Evolutionary conservation across 2,113 vertebrate genomes (phyloP), one percentile per base, ranked within the genome.

Genomic region (Oophaga pumilio): DNA sequence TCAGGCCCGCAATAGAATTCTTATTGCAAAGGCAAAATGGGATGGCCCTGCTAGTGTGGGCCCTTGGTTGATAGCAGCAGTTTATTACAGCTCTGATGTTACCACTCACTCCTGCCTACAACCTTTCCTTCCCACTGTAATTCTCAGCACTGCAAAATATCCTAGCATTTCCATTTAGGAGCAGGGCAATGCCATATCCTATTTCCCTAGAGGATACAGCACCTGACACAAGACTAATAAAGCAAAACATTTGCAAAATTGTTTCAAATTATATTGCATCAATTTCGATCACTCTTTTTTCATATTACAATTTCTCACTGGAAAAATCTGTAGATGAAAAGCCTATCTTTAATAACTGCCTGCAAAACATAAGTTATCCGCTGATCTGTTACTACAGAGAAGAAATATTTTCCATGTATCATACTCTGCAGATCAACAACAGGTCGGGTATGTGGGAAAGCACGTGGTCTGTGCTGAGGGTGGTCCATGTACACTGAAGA

Each of bases 371-470:
- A 74, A 20, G 18, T 5, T 43, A 74, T 79, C 76, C n/a, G 28
- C 53, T 79, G 59, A 79, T 57, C 53, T 56, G 52, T 59, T 59
- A 57, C 22, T 57, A 10, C n/a, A 57, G 24, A 28, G 52, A 26
- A 17, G 28, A 17, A 17, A 26, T 2, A 18, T 9, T n/a, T 64
- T 57, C 14, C 20, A 18, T 79, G 24, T 59, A 79, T 79, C 53
- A 79, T 6, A 12, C 76, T 79, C 53, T 79, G 53, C 53, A 79
- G 76, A 79, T 79, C 53, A 79, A 59, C 17, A 49, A n/a, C 59
- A 64, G 79, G 26, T 82, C 79, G 49, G 79, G 79, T 82, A 82
- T 82, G 59, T 60, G 56, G 15, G 79, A 64, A 64, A 82, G 49
- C 59, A 62, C 59, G 59, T 60, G 79, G 57, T 49, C 57, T 43